Conservation (phyloP, 2,888 invertebrate genomes). For the Lomographa bimaculata region DNA sequence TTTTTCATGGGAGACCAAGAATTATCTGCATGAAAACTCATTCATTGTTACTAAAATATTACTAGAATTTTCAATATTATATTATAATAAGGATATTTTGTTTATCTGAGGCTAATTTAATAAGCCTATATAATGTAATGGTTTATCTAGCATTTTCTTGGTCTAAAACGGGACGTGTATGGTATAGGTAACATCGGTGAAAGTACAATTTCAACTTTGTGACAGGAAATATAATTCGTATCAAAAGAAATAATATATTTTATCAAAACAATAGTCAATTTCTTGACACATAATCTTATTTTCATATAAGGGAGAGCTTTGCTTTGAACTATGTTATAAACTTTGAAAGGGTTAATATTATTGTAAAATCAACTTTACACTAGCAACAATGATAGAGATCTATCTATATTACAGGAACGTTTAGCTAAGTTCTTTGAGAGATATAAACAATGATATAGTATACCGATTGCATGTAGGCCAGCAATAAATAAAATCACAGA, state of each 20-base stretch:
- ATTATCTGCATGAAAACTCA: background rate
- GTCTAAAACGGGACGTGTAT: no score
- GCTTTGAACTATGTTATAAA: conserved; percentile 22
- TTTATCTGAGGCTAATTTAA: no score
- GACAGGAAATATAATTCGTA: conserved; percentile 8
- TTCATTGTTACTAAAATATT: background rate
- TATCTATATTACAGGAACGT: conserved; percentile 81
- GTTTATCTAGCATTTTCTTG: no score
- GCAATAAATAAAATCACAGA: conserved; percentile 82
- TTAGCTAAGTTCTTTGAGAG: conserved; percentile 73
- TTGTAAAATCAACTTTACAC: conserved; percentile 48
- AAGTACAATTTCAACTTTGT: conserved; percentile 20
- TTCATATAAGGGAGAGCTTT: conserved; percentile 12
- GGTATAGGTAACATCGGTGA: conserved; percentile 20
- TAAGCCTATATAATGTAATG: no score
- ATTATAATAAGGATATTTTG: no score
- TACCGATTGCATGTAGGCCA: conserved; percentile 50
- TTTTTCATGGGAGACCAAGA: conserved; percentile 4
- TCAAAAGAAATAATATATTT: conserved; percentile 3
- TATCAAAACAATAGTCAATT: conserved; percentile 10
- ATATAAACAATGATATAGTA: conserved; percentile 29
- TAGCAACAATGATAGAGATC: conserved; percentile 77
- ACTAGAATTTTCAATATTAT: no score
- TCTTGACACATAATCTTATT: conserved; percentile 1
- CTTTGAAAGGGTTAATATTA: conserved; percentile 26